Evolutionary conservation across 2,888 invertebrate species (phyloP).

Genomic region (Microctonus aethiopoides): DNA sequence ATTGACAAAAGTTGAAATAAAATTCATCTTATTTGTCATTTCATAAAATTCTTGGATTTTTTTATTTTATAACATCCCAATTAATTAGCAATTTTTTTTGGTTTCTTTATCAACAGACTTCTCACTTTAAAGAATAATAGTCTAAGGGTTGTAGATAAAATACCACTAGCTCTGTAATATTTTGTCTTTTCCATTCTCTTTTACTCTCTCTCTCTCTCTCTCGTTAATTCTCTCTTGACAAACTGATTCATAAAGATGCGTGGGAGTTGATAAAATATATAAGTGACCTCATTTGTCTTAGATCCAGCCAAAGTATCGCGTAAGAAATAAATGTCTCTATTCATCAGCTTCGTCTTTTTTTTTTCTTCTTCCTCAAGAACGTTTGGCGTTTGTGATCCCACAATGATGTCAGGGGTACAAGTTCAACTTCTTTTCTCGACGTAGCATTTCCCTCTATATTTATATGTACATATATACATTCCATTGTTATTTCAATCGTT

Average conservation of each 20-base stretch:
- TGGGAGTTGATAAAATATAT: slow-evolving; percentile 44
- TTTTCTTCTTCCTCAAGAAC: neutral
- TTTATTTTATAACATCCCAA: too few relatives aligned
- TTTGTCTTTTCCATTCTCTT: neutral
- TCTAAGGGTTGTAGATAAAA: neutral
- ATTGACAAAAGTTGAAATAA: neutral
- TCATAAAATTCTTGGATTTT: neutral
- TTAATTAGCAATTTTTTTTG: too few relatives aligned
- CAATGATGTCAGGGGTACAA: neutral
- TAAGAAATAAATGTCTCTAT: slow-evolving; percentile 20
- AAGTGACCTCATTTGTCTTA: slow-evolving; percentile 34
- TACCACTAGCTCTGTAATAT: neutral
- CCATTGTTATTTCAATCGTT: slow-evolving; percentile 39
- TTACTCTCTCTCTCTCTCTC: slow-evolving; percentile 17
- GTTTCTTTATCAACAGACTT: neutral
- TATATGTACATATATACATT: too few relatives aligned
- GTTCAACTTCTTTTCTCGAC: slow-evolving; percentile 3
- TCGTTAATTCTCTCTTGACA: slow-evolving; percentile 23
- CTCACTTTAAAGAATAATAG: neutral
- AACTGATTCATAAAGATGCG: slow-evolving; percentile 46
- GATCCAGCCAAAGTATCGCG: slow-evolving; percentile 34
- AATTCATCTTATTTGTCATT: neutral
- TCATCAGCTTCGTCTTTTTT: neutral
- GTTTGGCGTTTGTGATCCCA: neutral
- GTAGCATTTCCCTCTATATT: too few relatives aligned